phyloP scores from a whole-genome alignment of 2,888 invertebrate species.

The Erynnis tages region DNA sequence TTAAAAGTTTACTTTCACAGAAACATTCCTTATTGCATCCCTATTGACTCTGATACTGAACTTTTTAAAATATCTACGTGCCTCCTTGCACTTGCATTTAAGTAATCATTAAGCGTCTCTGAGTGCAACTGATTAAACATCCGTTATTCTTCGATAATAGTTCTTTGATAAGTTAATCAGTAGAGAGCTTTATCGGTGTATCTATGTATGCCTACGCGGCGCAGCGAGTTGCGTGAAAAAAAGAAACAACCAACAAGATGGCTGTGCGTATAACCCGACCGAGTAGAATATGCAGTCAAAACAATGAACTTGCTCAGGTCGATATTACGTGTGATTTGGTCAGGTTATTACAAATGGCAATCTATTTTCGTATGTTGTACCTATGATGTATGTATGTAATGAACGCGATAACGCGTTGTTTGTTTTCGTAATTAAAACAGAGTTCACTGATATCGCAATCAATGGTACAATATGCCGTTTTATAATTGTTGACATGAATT shows the following conservation, averaged over 20 bases:
- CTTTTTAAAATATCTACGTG: too few relatives aligned
- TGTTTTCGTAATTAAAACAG: constrained; percentile 35
- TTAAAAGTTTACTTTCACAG: too few relatives aligned
- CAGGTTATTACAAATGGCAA: constrained; percentile 33
- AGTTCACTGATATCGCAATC: constrained; percentile 27
- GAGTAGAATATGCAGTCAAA: constrained; percentile 42
- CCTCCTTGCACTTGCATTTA: too few relatives aligned
- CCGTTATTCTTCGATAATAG: too few relatives aligned
- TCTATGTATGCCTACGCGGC: constrained; percentile 51
- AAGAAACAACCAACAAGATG: constrained; percentile 69
- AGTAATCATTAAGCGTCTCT: too few relatives aligned
- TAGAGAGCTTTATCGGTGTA: constrained; percentile 48
- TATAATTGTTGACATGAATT: constrained; percentile 26
- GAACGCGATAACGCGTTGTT: constrained; percentile 35
- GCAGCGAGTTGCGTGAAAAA: constrained; percentile 56
- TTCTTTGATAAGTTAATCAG: constrained; percentile 34
- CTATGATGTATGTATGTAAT: too few relatives aligned
- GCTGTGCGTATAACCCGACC: constrained; percentile 54
- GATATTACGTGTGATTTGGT: constrained; percentile 33
- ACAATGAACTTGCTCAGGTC: constrained; percentile 53
- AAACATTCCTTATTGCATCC: too few relatives aligned
- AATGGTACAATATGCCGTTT: constrained; percentile 17
- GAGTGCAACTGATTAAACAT: too few relatives aligned
- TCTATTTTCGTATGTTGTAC: constrained; percentile 23
- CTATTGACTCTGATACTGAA: too few relatives aligned